A percentile compares a stretch with the other conserved stretches of the same genome.
phyloP scores from a whole-genome alignment of 2,888 invertebrate species.

The Neria commutata region DNA sequence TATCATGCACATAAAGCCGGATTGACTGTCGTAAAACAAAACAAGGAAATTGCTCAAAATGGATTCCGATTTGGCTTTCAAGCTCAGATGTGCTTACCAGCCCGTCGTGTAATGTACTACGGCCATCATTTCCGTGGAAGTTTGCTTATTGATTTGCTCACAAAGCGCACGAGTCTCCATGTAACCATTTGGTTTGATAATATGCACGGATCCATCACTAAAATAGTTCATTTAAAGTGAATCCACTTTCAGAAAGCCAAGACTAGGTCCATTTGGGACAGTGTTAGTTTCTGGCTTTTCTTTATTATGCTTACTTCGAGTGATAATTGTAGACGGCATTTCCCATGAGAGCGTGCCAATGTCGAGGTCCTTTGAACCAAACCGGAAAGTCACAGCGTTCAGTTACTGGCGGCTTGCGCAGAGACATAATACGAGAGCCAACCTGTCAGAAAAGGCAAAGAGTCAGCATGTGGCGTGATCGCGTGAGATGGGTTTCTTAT shows the following conservation, averaged over 20 bases:
- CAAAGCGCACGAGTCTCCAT: constrained; percentile 63
- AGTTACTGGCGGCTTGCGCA: constrained; percentile 60
- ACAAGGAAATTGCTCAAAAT: too few species aligned
- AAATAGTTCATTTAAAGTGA: constrained; percentile 25
- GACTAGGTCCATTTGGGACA: background rate
- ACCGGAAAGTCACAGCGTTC: constrained; percentile 80
- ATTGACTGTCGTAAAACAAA: constrained; percentile 66
- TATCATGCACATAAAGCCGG: constrained; percentile 87
- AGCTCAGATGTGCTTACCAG: too few species aligned
- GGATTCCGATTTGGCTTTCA: constrained; percentile 27
- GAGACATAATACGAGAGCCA: constrained; percentile 62
- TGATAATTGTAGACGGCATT: constrained; percentile 85
- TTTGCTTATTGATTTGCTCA: constrained; percentile 63
- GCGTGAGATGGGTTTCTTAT: constrained; percentile 1
- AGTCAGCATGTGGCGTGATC: background rate
- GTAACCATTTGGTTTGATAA: constrained; percentile 61
- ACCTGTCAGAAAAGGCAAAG: constrained; percentile 43
- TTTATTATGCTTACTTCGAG: constrained; percentile 64
- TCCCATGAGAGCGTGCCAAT: constrained; percentile 91
- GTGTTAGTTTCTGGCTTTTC: background rate
- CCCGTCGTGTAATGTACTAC: constrained; percentile 76
- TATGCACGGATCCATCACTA: constrained; percentile 63
- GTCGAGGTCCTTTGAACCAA: constrained; percentile 83
- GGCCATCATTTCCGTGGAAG: constrained; percentile 66
- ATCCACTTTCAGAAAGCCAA: background rate